Evolutionary conservation across 1,140 invertebrate genomes (phyloP).

Genomic region (Augochlora pura): DNA sequence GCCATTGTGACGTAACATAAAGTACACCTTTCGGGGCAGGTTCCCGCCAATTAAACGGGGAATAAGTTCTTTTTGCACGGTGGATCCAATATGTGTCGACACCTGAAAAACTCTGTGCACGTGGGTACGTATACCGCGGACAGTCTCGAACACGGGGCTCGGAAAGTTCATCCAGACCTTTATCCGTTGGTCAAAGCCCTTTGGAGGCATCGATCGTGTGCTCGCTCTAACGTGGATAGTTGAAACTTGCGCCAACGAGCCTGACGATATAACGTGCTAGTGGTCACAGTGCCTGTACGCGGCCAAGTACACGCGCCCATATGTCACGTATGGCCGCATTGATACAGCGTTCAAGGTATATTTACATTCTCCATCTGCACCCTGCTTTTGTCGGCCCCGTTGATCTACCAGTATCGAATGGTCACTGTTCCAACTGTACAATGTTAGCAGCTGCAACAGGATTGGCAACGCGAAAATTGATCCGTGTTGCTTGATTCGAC

Average conservation of each 20-base stretch:
- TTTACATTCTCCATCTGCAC: conserved; percentile 6
- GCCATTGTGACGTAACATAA: too few relatives aligned
- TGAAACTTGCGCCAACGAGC: conserved; percentile 32
- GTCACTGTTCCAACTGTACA: not conserved
- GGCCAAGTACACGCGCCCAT: not conserved
- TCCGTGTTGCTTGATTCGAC: not conserved
- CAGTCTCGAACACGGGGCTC: not conserved
- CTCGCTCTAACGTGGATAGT: conserved; percentile 27
- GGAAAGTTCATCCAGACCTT: conserved; percentile 14
- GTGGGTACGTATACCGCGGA: not conserved
- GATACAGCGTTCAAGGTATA: conserved; percentile 14
- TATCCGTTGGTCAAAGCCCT: conserved; percentile 37
- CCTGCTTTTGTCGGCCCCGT: not conserved
- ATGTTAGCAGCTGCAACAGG: not conserved
- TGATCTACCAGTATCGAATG: not conserved
- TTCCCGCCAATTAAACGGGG: too few relatives aligned
- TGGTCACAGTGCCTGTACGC: not conserved
- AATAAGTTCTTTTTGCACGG: not conserved
- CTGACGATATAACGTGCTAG: not conserved
- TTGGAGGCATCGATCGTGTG: conserved; percentile 33
- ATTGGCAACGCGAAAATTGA: not conserved
- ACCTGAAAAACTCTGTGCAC: not conserved
- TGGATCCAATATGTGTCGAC: too few relatives aligned
- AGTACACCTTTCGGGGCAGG: too few relatives aligned
- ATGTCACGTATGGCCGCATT: not conserved